Percentiles rank a stretch among this genome's conserved stretches.
Conservation (phyloP, 2,888 invertebrate species). For the Plagiodera versicolora region DNA sequence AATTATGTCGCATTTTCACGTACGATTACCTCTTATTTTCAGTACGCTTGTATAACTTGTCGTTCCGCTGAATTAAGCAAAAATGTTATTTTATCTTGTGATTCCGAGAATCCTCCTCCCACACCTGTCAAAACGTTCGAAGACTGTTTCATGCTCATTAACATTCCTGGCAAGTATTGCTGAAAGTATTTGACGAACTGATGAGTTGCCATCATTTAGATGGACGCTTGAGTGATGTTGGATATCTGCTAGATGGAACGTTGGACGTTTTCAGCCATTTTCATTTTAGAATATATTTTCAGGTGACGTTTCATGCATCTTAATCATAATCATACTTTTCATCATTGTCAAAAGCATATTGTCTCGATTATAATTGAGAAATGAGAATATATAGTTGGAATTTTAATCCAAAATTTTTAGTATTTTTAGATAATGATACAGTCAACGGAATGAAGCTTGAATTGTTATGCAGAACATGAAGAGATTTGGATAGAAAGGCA, state of each 20-base stretch:
- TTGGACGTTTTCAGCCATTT: neutral
- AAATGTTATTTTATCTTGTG: conserved; percentile 2
- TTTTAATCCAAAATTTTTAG: too few species aligned
- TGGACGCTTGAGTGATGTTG: neutral
- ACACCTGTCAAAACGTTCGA: conserved; percentile 26
- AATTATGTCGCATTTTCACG: conserved; percentile 1
- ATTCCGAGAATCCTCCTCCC: conserved; percentile 20
- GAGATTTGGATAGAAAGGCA: too few species aligned
- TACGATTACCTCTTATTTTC: conserved; percentile 1
- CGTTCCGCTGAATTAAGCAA: conserved; percentile 5
- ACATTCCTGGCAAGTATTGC: conserved; percentile 22
- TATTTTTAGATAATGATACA: too few species aligned
- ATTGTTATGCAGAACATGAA: too few species aligned
- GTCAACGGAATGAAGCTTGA: too few species aligned
- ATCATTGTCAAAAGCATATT: too few species aligned
- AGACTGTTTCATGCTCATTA: conserved; percentile 21
- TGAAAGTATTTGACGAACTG: conserved; percentile 8
- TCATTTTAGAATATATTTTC: neutral
- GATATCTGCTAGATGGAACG: neutral
- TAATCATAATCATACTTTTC: too few species aligned
- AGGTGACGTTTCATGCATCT: too few species aligned
- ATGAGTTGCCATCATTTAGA: neutral
- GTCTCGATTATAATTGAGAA: too few species aligned
- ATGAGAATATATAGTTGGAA: too few species aligned
- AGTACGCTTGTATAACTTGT: neutral